Evolutionary conservation across 1,140 invertebrate species (phyloP).

Genomic region (Dendrolimus kikuchii): DNA sequence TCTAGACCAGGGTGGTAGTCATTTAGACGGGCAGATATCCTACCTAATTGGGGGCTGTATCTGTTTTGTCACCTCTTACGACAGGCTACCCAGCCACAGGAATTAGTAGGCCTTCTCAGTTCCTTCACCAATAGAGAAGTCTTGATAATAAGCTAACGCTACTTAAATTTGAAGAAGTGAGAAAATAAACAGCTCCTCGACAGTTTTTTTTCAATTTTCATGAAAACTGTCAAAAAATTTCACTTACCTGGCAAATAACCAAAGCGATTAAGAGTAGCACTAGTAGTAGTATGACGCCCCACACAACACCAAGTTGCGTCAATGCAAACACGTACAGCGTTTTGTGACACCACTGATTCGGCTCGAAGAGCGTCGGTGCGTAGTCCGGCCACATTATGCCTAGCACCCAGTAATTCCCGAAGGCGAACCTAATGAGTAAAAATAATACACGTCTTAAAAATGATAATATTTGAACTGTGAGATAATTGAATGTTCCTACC

Average conservation of each 20-base stretch:
- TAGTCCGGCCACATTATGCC: conserved; percentile 83
- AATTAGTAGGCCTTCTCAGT: too few relatives aligned
- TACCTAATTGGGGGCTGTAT: too few relatives aligned
- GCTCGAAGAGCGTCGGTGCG: conserved; percentile 77
- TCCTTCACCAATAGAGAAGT: too few relatives aligned
- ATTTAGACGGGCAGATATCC: too few relatives aligned
- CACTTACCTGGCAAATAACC: conserved; percentile 69
- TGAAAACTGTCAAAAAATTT: background rate
- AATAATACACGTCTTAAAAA: background rate
- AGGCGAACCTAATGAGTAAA: conserved; percentile 69
- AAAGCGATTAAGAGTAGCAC: conserved; percentile 75
- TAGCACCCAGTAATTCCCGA: conserved; percentile 88
- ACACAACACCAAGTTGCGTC: conserved; percentile 80
- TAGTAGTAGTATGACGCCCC: conserved; percentile 74
- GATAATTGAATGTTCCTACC: too few relatives aligned
- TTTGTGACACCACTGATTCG: conserved; percentile 83
- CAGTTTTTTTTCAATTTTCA: background rate
- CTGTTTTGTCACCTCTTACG: too few relatives aligned
- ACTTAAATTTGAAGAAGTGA: too few relatives aligned
- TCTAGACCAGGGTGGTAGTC: too few relatives aligned
- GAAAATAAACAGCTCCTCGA: background rate
- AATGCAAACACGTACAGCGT: conserved; percentile 85
- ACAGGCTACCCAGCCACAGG: too few relatives aligned
- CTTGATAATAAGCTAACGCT: too few relatives aligned
- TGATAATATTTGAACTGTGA: too few relatives aligned